Evolutionary conservation across 2,888 invertebrate species (phyloP), one percentile per base, ranked within the genome.

Genomic region (Deladenus siricidicola): DNA sequence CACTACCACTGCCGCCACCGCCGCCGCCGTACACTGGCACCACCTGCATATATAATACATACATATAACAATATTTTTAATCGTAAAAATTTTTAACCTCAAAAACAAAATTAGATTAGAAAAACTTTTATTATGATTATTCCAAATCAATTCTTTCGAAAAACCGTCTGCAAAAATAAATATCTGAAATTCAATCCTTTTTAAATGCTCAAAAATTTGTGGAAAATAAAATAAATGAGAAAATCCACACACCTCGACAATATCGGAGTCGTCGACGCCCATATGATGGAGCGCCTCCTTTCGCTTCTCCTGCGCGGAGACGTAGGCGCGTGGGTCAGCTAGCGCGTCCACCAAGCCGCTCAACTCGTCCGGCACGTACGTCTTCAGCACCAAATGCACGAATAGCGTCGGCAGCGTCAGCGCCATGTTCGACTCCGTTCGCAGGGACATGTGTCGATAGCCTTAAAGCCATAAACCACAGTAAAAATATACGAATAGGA

Each of bases 381-480:
- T 99, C 84, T 96, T 96, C 66, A 98, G 86, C 82, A 94, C 93
- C 78, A 99, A 93, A 81, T 93, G 90, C 80, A 96, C 96, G 84
- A 99, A 99, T 68, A 99, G 84, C 88, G 96, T 98, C 43, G 98
- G 94, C 76, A 98, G 84, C 0, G 96, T 93, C 88, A 96, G 90
- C 59, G 96, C 93, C 81, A 96, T 94, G 83, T 98, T 98, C 59
- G 96, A 94, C 80, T 99, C 98, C 0, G 98, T 98, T 64, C 98
- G 83, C 24, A 98, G 84, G 0, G 96, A 91, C 75, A 98, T 96
- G 81, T 99, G 98, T 0, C 98, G 85, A 82, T 94, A 98, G 48
- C 96, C 64, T 60, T 19, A 26, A 63, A n/a, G 17, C 8, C 6
- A 26, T 14, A 6, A 19, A 21, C 8, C 10, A 19, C 6, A 29